phyloP scores from a whole-genome alignment of 2,888 invertebrate species.

The Trilocha varians region DNA sequence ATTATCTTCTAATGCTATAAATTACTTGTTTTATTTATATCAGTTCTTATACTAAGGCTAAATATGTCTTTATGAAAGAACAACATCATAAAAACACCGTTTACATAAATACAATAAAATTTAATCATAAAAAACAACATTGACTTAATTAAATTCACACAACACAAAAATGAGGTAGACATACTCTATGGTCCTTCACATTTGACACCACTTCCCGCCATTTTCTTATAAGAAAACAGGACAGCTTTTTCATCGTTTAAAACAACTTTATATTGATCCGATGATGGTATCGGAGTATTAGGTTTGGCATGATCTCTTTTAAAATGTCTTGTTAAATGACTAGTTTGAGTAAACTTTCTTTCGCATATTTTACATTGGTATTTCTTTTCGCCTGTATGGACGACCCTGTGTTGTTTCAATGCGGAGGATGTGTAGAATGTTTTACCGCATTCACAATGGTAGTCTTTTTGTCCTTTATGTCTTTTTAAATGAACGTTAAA shows the following conservation, averaged over 20 bases:
- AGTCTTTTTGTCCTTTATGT: constrained; percentile 60
- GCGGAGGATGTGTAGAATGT: constrained; percentile 62
- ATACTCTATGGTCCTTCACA: constrained; percentile 36
- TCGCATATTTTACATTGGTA: constrained; percentile 63
- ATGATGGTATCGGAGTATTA: constrained; percentile 42
- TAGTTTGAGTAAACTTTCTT: constrained; percentile 57
- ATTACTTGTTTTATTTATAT: no score
- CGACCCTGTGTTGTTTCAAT: constrained; percentile 56
- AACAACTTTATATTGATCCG: constrained; percentile 43
- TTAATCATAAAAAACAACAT: no score
- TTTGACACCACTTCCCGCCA: constrained; percentile 18
- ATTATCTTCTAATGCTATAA: no score
- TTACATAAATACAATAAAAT: no score
- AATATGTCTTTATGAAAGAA: no score
- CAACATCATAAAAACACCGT: no score
- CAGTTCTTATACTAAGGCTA: no score
- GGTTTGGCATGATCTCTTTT: constrained; percentile 56
- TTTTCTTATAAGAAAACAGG: constrained; percentile 2
- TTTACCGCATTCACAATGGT: constrained; percentile 62
- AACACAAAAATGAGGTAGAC: constrained; percentile 1
- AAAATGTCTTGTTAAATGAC: constrained; percentile 57
- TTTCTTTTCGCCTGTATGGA: constrained; percentile 61
- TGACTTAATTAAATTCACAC: background rate
- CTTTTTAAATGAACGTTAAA: constrained; percentile 58
- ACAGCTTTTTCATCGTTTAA: constrained; percentile 27